A percentile compares a stretch with the other conserved stretches of the same genome.
These are phyloP conservation scores for Liodrosophila aerea DNA, from an alignment of 2,888 invertebrate species.

Conservation along the genomic window DNA sequence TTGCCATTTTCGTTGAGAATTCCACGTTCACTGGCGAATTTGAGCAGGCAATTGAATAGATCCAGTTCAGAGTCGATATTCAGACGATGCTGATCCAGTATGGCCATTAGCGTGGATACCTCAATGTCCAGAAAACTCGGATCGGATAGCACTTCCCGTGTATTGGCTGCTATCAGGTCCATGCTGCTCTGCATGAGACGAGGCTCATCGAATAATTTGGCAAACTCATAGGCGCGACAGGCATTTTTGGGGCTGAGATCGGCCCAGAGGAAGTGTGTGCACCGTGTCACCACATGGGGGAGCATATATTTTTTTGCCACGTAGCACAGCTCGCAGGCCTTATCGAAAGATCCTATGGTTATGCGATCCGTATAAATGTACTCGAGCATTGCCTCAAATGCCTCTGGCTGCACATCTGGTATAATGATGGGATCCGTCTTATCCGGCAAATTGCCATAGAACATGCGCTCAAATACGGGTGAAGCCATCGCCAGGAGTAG, in stretches of 20 bases:
- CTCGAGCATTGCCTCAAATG: conserved; percentile 91
- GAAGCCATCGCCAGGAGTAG: conserved; percentile 92
- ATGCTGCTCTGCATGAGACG: conserved; percentile 91
- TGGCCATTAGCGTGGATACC: conserved; percentile 88
- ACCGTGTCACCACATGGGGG: conserved; percentile 91
- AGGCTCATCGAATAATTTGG: conserved; percentile 91
- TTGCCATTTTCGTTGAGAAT: conserved; percentile 59
- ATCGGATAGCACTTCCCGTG: conserved; percentile 89
- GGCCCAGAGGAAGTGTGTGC: conserved; percentile 92
- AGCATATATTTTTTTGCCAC: conserved; percentile 95
- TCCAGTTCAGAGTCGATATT: conserved; percentile 90
- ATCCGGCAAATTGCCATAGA: conserved; percentile 92
- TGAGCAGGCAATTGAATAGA: conserved; percentile 88
- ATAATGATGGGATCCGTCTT: conserved; percentile 90
- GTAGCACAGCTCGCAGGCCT: conserved; percentile 93
- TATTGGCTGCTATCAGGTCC: conserved; percentile 90
- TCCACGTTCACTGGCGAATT: conserved; percentile 86
- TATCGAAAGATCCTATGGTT: conserved; percentile 90
- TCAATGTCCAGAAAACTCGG: conserved; percentile 91
- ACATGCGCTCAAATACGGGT: conserved; percentile 95
- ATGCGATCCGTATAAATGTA: conserved; percentile 93
- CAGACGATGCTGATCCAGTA: conserved; percentile 89
- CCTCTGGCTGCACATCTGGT: conserved; percentile 92
- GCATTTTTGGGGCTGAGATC: conserved; percentile 87
- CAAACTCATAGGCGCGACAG: conserved; percentile 93